Evolutionary conservation across 2,797 vertebrate species (phyloP), one percentile per base, ranked within the genome.

Genomic region (Cephalopachus bancanus): DNA sequence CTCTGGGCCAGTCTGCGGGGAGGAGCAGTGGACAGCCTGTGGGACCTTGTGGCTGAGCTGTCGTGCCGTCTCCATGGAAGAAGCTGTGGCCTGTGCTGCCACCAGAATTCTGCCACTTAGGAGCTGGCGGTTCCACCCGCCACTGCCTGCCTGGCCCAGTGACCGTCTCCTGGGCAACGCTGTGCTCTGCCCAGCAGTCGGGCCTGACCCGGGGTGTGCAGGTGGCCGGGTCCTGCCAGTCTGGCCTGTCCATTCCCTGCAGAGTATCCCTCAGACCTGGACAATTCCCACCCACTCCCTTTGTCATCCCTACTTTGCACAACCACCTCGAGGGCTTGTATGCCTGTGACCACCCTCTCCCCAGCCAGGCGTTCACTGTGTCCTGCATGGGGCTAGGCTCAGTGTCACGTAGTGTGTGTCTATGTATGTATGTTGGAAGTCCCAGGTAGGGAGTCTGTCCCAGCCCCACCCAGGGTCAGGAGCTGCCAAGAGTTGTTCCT

Each of bases 21-120:
- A 97, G 97, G 75, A 55, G 83, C 79, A 94, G 67, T 64, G 96
- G 95, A 33, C 92, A 89, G 79, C 90, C 89, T 4, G 76, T 49
- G 83, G 94, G 96, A 84, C 95, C 97, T 55, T 55, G 93, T 75
- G 94, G 90, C 96, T 10, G 60, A 95, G 92, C 11, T 7, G 97
- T 76, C 96, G 97, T 98, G 98, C 97, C 91, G 98, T 98, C 98
- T 97, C 97, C 98, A 97, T 97, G 97, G 98, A 95, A 95, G 97
- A 98, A 78, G 64, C 72, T 59, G 71, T 19, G 33, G 95, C 86
- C 96, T 98, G 98, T 98, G 98, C 97, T 10, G 93, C 96, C 96
- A 96, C 97, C 95, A 78, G 95, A 81, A 76, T 94, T 96, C 95
- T 97, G 96, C 96, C 97, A 97, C 97, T 98, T 98, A 98, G 97